A percentile compares a stretch with the other conserved stretches of the same genome.
Conservation (phyloP, 2,113 vertebrate species). For the Andinoacara biseriatus region DNA sequence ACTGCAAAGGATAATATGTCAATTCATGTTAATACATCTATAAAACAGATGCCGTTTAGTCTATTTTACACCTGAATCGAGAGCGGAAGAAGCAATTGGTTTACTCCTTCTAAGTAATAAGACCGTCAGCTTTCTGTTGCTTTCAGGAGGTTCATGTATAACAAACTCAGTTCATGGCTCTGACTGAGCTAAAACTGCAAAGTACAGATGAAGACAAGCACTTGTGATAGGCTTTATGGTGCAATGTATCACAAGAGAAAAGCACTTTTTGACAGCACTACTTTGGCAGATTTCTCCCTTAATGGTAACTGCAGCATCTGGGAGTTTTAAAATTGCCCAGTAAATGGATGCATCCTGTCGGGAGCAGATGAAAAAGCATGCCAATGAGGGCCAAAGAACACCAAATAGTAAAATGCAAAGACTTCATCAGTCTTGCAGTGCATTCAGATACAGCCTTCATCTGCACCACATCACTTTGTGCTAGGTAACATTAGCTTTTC, state of each 20-base stretch:
- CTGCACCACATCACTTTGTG: neutral
- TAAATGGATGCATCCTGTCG: slow-evolving; percentile 32
- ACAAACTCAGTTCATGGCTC: neutral
- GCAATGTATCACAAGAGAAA: slow-evolving; percentile 33
- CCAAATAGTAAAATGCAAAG: slow-evolving; percentile 1
- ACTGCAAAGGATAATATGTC: neutral
- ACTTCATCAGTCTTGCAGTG: slow-evolving; percentile 26
- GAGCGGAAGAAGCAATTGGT: neutral
- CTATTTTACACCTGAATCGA: neutral
- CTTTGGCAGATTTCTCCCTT: slow-evolving; percentile 29
- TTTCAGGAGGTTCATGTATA: slow-evolving; percentile 3
- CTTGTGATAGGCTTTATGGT: slow-evolving; percentile 31
- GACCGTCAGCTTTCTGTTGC: neutral
- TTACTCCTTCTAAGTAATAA: neutral
- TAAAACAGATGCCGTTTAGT: neutral
- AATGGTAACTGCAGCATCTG: slow-evolving; percentile 32
- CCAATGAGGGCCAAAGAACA: neutral
- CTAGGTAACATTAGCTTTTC: neutral
- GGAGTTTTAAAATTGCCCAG: slow-evolving; percentile 36
- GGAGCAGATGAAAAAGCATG: slow-evolving; percentile 19
- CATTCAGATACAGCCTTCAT: slow-evolving; percentile 3
- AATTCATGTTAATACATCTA: neutral
- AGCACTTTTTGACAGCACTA: slow-evolving; percentile 34
- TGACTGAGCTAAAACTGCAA: slow-evolving; percentile 5
- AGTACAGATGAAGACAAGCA: neutral